Conservation (phyloP, 2,888 invertebrate genomes). For the Yponomeuta evonymella region DNA sequence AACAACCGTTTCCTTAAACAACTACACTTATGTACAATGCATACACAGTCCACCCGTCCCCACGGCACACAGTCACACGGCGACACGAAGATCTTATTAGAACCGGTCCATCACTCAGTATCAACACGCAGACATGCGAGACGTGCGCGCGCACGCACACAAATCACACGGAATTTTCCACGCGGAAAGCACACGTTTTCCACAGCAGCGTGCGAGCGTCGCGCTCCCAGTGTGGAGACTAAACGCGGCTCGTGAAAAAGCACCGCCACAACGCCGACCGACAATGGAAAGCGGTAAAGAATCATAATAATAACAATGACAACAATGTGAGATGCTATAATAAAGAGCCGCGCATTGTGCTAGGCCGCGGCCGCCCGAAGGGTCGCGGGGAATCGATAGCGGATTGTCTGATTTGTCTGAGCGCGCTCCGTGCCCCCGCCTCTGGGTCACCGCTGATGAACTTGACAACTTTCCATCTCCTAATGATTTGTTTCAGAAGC, state of each 20-base stretch:
- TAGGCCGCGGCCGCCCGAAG: conserved; percentile 62
- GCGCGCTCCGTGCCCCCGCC: conserved; percentile 29
- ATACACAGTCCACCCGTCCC: not conserved
- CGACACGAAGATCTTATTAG: conserved; percentile 7
- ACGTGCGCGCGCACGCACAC: conserved; percentile 50
- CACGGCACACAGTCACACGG: conserved; percentile 4
- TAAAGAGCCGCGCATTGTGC: conserved; percentile 75
- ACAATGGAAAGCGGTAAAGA: conserved; percentile 77
- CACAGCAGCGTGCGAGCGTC: conserved; percentile 72
- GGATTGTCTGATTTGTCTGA: conserved; percentile 36
- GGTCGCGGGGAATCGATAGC: conserved; percentile 71
- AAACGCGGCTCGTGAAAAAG: conserved; percentile 75
- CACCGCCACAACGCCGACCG: conserved; percentile 74
- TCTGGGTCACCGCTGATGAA: conserved; percentile 9
- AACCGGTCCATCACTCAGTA: conserved; percentile 18
- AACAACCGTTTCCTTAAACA: conserved; percentile 1
- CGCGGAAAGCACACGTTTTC: conserved; percentile 68
- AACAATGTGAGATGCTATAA: conserved; percentile 77
- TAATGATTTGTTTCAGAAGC: conserved; percentile 6
- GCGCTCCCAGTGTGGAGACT: conserved; percentile 75
- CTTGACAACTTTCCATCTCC: conserved; percentile 9
- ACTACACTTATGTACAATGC: not conserved
- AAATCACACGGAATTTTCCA: conserved; percentile 55
- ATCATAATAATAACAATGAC: conserved; percentile 78
- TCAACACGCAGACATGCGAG: conserved; percentile 25